Evolutionary conservation across 1,140 invertebrate species (phyloP).

Genomic region (Drosophila cardini): DNA sequence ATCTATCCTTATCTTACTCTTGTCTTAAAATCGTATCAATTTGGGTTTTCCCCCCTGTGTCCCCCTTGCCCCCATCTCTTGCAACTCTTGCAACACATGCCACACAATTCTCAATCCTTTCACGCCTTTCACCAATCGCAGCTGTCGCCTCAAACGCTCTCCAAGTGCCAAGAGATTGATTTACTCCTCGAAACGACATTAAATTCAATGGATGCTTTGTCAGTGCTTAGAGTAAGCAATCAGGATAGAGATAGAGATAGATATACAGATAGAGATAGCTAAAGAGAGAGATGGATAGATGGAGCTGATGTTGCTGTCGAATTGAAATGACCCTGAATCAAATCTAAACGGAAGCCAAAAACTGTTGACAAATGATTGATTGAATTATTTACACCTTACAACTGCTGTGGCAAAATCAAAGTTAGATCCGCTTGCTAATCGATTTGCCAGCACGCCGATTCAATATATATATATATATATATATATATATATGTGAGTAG

Average conservation of each 20-base stretch:
- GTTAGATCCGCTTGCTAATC: constrained; percentile 82
- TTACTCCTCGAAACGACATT: constrained; percentile 41
- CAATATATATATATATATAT: neutral
- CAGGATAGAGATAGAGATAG: constrained; percentile 52
- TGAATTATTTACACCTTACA: constrained; percentile 84
- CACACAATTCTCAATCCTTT: constrained; percentile 72
- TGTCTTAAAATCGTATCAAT: too few species aligned
- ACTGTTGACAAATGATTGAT: constrained; percentile 83
- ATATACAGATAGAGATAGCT: too few species aligned
- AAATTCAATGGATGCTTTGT: constrained; percentile 65
- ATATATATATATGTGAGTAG: constrained; percentile 23
- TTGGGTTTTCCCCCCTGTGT: too few species aligned
- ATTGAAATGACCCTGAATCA: constrained; percentile 68
- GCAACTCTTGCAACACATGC: constrained; percentile 6
- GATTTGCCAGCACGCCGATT: constrained; percentile 60
- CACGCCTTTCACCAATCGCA: constrained; percentile 74
- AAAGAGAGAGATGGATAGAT: too few species aligned
- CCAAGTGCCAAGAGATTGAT: constrained; percentile 59
- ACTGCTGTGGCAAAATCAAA: constrained; percentile 65
- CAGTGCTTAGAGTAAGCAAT: constrained; percentile 30
- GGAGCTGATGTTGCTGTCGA: constrained; percentile 11
- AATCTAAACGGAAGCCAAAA: constrained; percentile 72
- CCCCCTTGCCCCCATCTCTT: neutral
- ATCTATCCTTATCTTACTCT: too few species aligned
- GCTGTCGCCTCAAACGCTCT: constrained; percentile 42